Evolutionary conservation across 2,797 vertebrate genomes (phyloP), one percentile per base, ranked within the genome.

Genomic region (Danio tinwini): DNA sequence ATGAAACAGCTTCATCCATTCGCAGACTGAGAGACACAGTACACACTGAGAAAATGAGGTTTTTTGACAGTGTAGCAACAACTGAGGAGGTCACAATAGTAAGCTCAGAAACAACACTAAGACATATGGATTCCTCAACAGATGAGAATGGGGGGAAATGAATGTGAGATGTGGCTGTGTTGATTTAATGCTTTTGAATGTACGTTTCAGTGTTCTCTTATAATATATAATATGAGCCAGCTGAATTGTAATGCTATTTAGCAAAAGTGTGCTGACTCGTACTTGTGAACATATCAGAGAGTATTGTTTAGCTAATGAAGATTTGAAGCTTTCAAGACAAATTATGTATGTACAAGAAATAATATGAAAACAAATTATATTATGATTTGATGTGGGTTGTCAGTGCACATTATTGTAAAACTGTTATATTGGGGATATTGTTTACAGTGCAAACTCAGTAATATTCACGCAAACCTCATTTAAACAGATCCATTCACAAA

Each of bases 31-130:
- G 58, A 88, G 89, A 94, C 78, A 88, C 90, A 3, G 88, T 94
- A 81, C 94, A 94, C 87, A 82, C 88, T 21, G 93, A 95, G 63
- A 94, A 95, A 89, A 93, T 94, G 88, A 91, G 53, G 84, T 95
- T 94, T 89, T 94, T 94, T 83, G 92, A 95, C 14, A 87, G 81
- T 11, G 84, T 79, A 16, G 85, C 91, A 61, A 87, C 89, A 65
- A 49, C 70, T 62, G 53, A 80, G 68, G 81, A 65, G 65, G 50
- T 59, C 21, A 45, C 45, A 58, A 29, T 61, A 65, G 64, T 75
- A 42, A 85, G 77, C 70, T 72, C 69, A 61, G 74, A 83, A 61
- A 81, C 69, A 69, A 68, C 71, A 49, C 67, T 86, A 70, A 84
- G 65, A 72, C 78, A 84, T 76, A 74, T 76, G 72, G 81, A 73